Conservation (phyloP, 2,797 vertebrate species). For the Enteromius argenteus region DNA sequence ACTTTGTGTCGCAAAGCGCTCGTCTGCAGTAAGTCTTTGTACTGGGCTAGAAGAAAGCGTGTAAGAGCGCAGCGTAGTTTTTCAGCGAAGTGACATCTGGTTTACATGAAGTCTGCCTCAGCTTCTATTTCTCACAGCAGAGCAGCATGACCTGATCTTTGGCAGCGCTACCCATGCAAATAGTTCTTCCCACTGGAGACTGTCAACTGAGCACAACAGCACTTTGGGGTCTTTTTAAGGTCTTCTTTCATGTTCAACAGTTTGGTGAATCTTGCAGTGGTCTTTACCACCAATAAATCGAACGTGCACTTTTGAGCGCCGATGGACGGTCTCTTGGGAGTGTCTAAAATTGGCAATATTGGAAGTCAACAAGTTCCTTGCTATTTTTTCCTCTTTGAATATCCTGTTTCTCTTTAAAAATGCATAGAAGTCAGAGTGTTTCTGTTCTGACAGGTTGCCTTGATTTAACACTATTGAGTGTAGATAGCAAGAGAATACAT, state of each 20-base stretch:
- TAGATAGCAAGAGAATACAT: background rate
- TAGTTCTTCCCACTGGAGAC: slow-evolving; percentile 74
- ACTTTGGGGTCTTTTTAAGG: slow-evolving; percentile 24
- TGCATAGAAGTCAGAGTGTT: background rate
- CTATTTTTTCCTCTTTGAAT: background rate
- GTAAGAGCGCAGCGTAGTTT: slow-evolving; percentile 64
- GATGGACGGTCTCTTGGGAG: background rate
- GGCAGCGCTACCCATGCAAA: slow-evolving; percentile 74
- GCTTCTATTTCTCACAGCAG: slow-evolving; percentile 75
- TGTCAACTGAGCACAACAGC: slow-evolving; percentile 8
- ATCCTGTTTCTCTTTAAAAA: background rate
- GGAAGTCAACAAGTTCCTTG: slow-evolving; percentile 14
- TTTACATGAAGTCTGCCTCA: slow-evolving; percentile 78
- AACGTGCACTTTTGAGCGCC: background rate
- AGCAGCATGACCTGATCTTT: slow-evolving; percentile 77
- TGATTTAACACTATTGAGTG: background rate
- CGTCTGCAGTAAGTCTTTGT: background rate
- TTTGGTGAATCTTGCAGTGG: background rate
- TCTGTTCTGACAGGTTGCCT: background rate
- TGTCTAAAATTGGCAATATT: background rate
- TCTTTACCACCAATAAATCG: background rate
- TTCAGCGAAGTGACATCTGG: slow-evolving; percentile 78
- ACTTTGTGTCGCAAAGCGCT: background rate
- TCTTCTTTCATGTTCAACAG: slow-evolving; percentile 18
- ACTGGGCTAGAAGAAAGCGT: slow-evolving; percentile 39